Percentiles rank a stretch among this genome's conserved stretches.
Evolutionary conservation across 2,113 vertebrate species (phyloP).

Genomic region (Arothron firmamentum): DNA sequence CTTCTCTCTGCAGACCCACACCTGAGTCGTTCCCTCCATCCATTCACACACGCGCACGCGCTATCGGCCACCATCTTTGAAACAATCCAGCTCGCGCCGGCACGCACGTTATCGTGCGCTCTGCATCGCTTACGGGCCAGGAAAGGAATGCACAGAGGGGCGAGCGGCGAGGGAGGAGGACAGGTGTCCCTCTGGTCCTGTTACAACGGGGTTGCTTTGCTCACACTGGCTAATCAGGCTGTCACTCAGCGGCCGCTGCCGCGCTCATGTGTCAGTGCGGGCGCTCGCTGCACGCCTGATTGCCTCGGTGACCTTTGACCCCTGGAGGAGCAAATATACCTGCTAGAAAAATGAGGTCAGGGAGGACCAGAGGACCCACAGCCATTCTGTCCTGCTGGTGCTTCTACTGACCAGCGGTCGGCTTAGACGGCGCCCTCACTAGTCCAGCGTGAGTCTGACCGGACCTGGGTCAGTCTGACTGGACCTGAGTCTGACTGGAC

Average conservation of each 20-base stretch:
- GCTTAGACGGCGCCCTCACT: no score
- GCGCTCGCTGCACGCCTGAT: slow-evolving; percentile 29
- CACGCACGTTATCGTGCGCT: slow-evolving; percentile 14
- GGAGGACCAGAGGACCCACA: neutral
- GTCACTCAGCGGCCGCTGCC: slow-evolving; percentile 40
- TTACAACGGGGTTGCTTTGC: slow-evolving; percentile 38
- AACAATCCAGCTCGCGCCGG: slow-evolving; percentile 3
- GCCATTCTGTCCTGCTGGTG: no score
- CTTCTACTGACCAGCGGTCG: no score
- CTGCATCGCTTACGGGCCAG: neutral
- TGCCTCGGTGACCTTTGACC: slow-evolving; percentile 42
- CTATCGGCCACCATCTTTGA: slow-evolving; percentile 27
- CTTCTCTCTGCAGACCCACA: slow-evolving; percentile 21
- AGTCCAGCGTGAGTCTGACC: no score
- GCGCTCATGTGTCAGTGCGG: neutral
- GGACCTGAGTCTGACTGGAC: no score
- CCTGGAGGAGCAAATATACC: slow-evolving; percentile 16
- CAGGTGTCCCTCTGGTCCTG: slow-evolving; percentile 46
- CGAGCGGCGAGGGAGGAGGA: slow-evolving; percentile 20
- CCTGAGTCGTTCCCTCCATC: slow-evolving; percentile 26
- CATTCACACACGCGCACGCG: slow-evolving; percentile 17
- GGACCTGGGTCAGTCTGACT: no score
- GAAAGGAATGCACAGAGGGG: slow-evolving; percentile 32
- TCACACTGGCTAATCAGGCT: slow-evolving; percentile 52
- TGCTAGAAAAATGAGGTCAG: neutral